These are phyloP conservation scores for Microcebus ravelobensis DNA, from an alignment of 2,113 vertebrate species.

Conservation along the genomic window DNA sequence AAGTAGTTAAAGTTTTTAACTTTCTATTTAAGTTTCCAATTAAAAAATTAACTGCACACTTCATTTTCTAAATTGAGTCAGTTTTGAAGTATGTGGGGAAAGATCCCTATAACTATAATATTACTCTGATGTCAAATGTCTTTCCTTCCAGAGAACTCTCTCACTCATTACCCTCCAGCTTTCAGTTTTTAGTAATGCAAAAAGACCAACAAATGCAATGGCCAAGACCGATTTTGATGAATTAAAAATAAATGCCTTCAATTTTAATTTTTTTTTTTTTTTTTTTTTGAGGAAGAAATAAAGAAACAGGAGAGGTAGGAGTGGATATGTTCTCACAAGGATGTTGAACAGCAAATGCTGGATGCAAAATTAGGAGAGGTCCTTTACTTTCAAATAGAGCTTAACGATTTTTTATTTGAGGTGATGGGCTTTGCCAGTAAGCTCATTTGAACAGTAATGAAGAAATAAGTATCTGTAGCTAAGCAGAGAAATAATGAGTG, in stretches of 20 bases:
- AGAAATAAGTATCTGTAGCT: conserved; percentile 3
- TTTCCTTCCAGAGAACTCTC: background rate
- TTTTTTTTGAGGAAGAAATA: background rate
- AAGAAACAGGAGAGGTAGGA: background rate
- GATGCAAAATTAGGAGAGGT: background rate
- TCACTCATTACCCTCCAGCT: background rate
- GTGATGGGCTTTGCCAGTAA: background rate
- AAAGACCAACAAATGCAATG: conserved; percentile 24
- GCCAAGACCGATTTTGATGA: background rate
- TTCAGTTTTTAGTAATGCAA: background rate
- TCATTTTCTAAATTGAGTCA: conserved; percentile 71
- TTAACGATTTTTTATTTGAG: background rate
- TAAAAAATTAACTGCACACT: conserved; percentile 43
- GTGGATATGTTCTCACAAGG: background rate
- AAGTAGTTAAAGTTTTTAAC: background rate
- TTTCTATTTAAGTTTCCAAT: background rate
- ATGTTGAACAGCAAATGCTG: background rate
- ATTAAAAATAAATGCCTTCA: fast-evolving
- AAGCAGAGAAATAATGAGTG: conserved; percentile 26
- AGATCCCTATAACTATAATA: conserved; percentile 62
- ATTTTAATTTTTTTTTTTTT: background rate
- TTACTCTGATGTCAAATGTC: conserved; percentile 44
- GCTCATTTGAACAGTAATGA: background rate
- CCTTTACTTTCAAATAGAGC: conserved; percentile 11
- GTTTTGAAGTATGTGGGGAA: conserved; percentile 65